These are phyloP conservation scores for Glyphotaelius pellucidus DNA, from an alignment of 2,888 invertebrate genomes.

Conservation along the genomic window DNA sequence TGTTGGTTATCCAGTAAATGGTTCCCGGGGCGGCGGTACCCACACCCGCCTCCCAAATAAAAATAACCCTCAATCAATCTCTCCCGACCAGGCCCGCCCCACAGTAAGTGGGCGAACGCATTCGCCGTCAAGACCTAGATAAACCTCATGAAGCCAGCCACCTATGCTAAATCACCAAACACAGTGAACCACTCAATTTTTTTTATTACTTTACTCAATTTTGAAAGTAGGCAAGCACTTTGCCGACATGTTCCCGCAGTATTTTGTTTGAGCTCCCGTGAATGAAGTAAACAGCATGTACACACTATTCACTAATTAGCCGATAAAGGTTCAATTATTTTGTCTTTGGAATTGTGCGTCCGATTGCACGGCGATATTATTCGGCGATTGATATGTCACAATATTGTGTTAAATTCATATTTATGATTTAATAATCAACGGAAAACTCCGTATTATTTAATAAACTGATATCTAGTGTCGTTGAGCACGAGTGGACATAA, in stretches of 20 bases:
- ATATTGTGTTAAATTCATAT: constrained; percentile 55
- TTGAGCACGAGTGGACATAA: constrained; percentile 16
- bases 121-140: too few relatives aligned
- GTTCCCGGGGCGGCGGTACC: too few relatives aligned
- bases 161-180: too few relatives aligned
- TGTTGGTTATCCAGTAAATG: too few relatives aligned
- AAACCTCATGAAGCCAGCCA: too few relatives aligned
- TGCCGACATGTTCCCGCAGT: neutral
- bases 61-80: too few relatives aligned
- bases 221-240: constrained; percentile 15
- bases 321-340: constrained; percentile 56
- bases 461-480: neutral
- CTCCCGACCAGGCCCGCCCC: too few relatives aligned
- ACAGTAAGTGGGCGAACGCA: too few relatives aligned
- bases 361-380: constrained; percentile 41
- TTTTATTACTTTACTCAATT: neutral
- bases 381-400: constrained; percentile 61
- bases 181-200: too few relatives aligned
- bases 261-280: constrained; percentile 21
- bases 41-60: too few relatives aligned
- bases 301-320: constrained; percentile 44
- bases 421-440: constrained; percentile 51
- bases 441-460: constrained; percentile 4
- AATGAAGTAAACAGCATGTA: constrained; percentile 36
- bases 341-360: constrained; percentile 53